A percentile compares a stretch with the other conserved stretches of the same genome.
Evolutionary conservation across 1,140 invertebrate genomes (phyloP).

Genomic region (Cotesia vestalis): DNA sequence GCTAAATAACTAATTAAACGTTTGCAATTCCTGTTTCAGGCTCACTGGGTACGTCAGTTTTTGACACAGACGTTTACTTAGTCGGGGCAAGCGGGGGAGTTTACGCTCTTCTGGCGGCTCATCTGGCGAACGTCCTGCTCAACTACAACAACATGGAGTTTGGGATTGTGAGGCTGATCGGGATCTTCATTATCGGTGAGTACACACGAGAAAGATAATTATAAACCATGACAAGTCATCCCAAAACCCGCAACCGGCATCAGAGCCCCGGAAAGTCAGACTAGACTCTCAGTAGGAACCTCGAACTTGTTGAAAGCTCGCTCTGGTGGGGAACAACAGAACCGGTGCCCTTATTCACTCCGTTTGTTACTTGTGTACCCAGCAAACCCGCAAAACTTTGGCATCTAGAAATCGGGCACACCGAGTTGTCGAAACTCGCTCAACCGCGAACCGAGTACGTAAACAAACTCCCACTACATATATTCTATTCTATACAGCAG

Average conservation of each 20-base stretch:
- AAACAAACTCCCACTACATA: conserved; percentile 11
- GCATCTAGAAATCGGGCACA: conserved; percentile 5
- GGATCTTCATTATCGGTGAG: conserved; percentile 91
- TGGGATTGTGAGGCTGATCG: conserved; percentile 87
- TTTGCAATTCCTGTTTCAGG: conserved; percentile 62
- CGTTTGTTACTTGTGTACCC: not conserved
- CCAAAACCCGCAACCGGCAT: not conserved
- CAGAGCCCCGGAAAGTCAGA: not conserved
- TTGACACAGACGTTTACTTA: conserved; percentile 91
- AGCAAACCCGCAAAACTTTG: conserved; percentile 13
- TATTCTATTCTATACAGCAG: not conserved
- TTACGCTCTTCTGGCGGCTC: conserved; percentile 92
- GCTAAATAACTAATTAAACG: conserved; percentile 1
- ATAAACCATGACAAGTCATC: not conserved
- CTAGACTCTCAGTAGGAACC: too few species aligned
- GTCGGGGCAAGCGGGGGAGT: conserved; percentile 95
- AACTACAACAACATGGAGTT: conserved; percentile 98
- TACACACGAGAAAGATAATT: conserved; percentile 35
- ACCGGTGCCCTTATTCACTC: not conserved
- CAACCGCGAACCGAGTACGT: not conserved
- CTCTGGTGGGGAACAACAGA: too few species aligned
- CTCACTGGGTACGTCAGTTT: conserved; percentile 92
- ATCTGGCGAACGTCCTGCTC: conserved; percentile 92
- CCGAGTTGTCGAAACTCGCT: conserved; percentile 17
- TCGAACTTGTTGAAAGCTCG: not conserved